Conservation (phyloP, 1,140 invertebrate genomes). For the Ladona fulva region DNA sequence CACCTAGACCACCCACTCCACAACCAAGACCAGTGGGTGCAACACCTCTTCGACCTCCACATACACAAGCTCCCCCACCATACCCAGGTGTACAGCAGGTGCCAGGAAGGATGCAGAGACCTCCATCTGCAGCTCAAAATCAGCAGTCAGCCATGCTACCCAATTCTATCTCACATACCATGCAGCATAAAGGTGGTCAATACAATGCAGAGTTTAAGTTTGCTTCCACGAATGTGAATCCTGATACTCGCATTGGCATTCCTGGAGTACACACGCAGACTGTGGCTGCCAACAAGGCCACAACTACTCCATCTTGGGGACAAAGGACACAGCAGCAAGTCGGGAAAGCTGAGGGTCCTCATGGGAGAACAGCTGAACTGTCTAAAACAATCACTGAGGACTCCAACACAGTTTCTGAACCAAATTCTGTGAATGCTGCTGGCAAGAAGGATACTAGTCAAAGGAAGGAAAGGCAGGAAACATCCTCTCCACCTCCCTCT, state of each 20-base stretch:
- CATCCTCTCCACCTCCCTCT: slow-evolving; percentile 17
- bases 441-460: slow-evolving; percentile 19
- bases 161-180: neutral
- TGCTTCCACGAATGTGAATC: neutral
- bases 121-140: neutral
- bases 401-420: neutral
- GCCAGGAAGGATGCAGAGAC: neutral
- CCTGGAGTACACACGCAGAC: neutral
- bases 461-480: slow-evolving; percentile 11
- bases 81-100: slow-evolving; percentile 22
- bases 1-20: neutral
- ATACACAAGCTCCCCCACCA: slow-evolving; percentile 33
- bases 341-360: neutral
- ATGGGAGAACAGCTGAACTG: neutral
- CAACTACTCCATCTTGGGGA: slow-evolving; percentile 5
- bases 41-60: neutral
- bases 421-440: neutral
- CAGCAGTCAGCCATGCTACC: neutral
- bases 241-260: slow-evolving; percentile 12
- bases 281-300: neutral
- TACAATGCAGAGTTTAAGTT: neutral
- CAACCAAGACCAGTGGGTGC: neutral
- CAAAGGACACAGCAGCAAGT: neutral
- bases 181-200: neutral
- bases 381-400: neutral